Conservation (phyloP, 64 coral and sea anemone species). For the Hydrozoanthus tunicans region DNA sequence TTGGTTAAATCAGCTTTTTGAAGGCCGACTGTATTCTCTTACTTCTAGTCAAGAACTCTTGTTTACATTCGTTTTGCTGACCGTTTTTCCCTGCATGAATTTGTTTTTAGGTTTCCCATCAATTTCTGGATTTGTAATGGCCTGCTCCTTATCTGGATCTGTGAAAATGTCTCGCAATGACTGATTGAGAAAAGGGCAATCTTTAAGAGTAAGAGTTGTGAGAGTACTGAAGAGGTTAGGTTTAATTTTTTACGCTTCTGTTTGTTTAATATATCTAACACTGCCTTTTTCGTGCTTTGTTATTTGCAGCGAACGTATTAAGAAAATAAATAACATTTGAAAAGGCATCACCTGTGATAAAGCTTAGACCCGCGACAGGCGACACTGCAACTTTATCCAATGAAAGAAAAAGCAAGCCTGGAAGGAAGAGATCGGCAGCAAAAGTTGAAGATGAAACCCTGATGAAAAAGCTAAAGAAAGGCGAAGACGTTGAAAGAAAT, state of each 20-base stretch:
- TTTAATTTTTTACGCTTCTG: neutral
- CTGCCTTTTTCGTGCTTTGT: slow-evolving; percentile 33
- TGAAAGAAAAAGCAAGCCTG: slow-evolving; percentile 36
- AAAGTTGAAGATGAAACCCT: slow-evolving; percentile 62
- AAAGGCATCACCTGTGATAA: slow-evolving; percentile 74
- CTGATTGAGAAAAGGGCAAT: neutral
- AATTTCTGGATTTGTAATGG: neutral
- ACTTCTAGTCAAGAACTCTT: neutral
- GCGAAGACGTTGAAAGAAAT: slow-evolving; percentile 68
- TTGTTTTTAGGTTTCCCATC: neutral
- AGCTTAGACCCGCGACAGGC: slow-evolving; percentile 47
- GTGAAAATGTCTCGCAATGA: neutral
- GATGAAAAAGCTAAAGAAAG: slow-evolving; percentile 64
- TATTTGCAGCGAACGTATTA: slow-evolving; percentile 59
- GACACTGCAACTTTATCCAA: slow-evolving; percentile 21
- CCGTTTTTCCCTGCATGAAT: neutral
- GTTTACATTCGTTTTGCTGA: neutral
- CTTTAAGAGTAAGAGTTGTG: neutral
- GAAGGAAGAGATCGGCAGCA: slow-evolving; percentile 62
- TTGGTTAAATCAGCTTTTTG: neutral
- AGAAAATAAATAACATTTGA: slow-evolving; percentile 76
- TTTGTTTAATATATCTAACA: neutral
- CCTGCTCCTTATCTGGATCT: neutral
- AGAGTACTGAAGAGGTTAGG: neutral
- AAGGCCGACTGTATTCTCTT: neutral